Base-by-base conservation (phyloP, 2,797 vertebrate genomes). In the Margarornis squamiger region DNA sequence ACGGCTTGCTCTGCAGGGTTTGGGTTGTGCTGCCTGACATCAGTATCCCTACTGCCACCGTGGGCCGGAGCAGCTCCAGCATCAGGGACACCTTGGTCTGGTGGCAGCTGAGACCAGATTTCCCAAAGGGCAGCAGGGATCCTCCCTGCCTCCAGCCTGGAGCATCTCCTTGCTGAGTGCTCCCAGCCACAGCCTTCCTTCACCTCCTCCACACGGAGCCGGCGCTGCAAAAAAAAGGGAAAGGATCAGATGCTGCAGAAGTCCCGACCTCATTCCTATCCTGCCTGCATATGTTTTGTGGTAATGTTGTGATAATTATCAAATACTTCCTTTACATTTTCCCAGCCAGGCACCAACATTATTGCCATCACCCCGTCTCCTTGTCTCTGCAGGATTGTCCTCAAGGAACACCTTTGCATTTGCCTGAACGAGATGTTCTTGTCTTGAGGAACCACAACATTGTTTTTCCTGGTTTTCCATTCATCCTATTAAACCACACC, bases 361-460 rank as follows among this genome's bases (percentile, higher is more conserved):
- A 4, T 21, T 81, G 55, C 48, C 62, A 72, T 79, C 15, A 2
- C 26, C 57, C 84, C 1, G 4, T 59, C 92, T 94, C 71, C 67
- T 29, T 45, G 91, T 89, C 51, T 93, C 80, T 38, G 45, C 63
- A 84, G 96, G 63, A 89, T 67, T 16, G 41, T 58, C 92, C 89
- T 94, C 81, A 72, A 92, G 91, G 59, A 85, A 43, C 2, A 30
- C 48, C 55, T 96, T 94, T 94, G 84, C 84, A 91, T 92, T 94
- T 76, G 74, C 26, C 74, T 87, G 91, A 96, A 93, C 92, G 24
- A 76, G 91, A 92, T 76, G 67, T 92, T 95, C 96, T 79, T 2
- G 29, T 92, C 78, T 52, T 48, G 59, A 79, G 74, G 67, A 93
- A 52, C 74, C 74, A 82, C 94, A 79, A 14, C 16, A 38, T 51